Conservation (phyloP, 2,797 vertebrate genomes). For the Sebastes steindachneri region DNA sequence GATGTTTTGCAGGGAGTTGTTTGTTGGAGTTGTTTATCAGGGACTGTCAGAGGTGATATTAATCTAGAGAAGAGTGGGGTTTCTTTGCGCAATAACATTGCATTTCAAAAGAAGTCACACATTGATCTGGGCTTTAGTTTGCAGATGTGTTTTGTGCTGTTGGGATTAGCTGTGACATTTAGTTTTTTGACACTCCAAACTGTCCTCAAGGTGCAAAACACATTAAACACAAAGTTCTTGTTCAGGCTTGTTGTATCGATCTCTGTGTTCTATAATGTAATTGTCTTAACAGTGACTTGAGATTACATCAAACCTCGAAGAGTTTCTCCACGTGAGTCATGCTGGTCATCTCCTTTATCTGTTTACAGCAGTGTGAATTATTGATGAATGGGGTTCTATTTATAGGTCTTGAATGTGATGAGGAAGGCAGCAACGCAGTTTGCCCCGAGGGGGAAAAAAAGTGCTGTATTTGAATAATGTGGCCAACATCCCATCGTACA, state of each 20-base stretch:
- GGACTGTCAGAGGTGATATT: background rate
- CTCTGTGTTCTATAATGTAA: constrained; percentile 3
- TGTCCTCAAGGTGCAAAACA: background rate
- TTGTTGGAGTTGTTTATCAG: background rate
- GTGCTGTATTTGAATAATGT: constrained; percentile 43
- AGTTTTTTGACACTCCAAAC: background rate
- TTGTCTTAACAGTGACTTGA: constrained; percentile 23
- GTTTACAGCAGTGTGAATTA: constrained; percentile 71
- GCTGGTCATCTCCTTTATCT: constrained; percentile 53
- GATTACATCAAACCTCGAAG: constrained; percentile 43
- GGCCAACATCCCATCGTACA: background rate
- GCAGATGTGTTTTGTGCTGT: background rate
- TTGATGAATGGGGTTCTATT: constrained; percentile 63
- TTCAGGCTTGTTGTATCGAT: background rate
- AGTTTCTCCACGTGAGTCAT: constrained; percentile 36
- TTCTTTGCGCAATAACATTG: background rate
- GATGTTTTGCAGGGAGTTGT: background rate
- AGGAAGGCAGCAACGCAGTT: constrained; percentile 43
- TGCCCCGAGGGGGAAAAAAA: constrained; percentile 37
- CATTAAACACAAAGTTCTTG: background rate
- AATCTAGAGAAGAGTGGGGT: background rate
- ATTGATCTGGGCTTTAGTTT: background rate
- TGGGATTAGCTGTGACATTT: background rate
- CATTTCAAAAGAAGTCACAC: background rate
- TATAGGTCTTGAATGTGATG: constrained; percentile 60